A percentile compares a stretch with the other conserved stretches of the same genome.
These are phyloP conservation scores for Neodiprion pinetum DNA, from an alignment of 1,140 invertebrate genomes.

Conservation along the genomic window DNA sequence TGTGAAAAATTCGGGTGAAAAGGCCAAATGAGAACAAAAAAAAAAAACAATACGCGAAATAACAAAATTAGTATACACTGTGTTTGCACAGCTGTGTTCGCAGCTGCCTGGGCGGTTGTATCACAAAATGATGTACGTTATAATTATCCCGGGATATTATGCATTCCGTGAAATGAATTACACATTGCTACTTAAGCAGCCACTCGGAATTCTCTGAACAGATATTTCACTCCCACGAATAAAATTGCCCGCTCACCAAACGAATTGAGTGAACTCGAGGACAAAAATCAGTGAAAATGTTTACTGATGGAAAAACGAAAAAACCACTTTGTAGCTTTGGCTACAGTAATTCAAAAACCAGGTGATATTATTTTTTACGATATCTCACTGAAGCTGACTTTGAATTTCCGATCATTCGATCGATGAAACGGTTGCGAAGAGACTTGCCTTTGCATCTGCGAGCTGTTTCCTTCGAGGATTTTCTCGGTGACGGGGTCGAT, in stretches of 20 bases:
- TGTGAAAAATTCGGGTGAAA: neutral
- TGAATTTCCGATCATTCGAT: too few relatives aligned
- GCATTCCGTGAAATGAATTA: neutral
- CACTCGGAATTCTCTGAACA: too few relatives aligned
- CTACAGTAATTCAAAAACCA: too few relatives aligned
- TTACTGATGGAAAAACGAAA: too few relatives aligned
- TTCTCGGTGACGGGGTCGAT: conserved; percentile 80
- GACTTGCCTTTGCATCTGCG: conserved; percentile 72
- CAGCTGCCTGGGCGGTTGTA: neutral
- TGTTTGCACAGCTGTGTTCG: neutral
- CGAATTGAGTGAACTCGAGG: too few relatives aligned
- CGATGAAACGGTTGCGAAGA: neutral
- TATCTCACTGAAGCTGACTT: too few relatives aligned
- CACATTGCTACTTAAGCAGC: too few relatives aligned
- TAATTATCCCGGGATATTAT: neutral
- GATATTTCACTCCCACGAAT: too few relatives aligned
- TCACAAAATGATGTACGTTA: neutral
- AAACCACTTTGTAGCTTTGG: too few relatives aligned
- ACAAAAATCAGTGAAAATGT: too few relatives aligned
- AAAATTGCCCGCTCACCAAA: too few relatives aligned
- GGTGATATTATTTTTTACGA: too few relatives aligned
- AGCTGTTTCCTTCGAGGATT: conserved; percentile 76
- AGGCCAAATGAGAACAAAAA: neutral
- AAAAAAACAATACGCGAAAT: neutral
- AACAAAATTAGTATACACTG: neutral